Evolutionary conservation across 2,888 invertebrate genomes (phyloP), one percentile per base, ranked within the genome.

Genomic region (Eucera pruinosa): DNA sequence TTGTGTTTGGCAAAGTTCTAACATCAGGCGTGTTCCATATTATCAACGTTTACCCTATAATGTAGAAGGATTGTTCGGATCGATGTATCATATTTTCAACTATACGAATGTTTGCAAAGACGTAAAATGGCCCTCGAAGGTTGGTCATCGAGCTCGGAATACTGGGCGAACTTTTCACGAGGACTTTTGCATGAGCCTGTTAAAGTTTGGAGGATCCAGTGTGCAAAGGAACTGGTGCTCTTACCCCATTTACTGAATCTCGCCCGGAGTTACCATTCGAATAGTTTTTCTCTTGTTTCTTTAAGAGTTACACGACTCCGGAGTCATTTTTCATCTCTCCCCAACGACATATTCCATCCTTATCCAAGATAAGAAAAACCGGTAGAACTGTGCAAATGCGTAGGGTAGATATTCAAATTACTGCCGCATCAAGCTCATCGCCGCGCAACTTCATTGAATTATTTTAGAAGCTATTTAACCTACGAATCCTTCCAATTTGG

Each of bases 171-270:
- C 64, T 80, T 83, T 62, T 36, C 52, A 61, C 62, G 20, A 45
- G 50, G 55, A 81, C 62, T 73, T 77, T 75, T 72, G 54, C 74
- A 78, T 68, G 69, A 62, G 64, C 57, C 55, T 54, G 45, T 18
- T 30, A 43, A 84, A 83, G 67, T 83, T 83, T 67, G 65, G 58
- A 71, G 64, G 47, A 77, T 33, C 65, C 25, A 48, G 52, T 20
- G 64, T 66, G 66, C 61, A 72, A 77, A 55, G 65, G 65, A 68
- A 54, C 57, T 57, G n/a, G n/a, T n/a, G 60, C 47, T 67, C 62
- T 67, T 66, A n/a, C 13, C 23, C 47, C 33, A 48, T 57, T 69
- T 73, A 45, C 60, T 33, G 52, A 79, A 70, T 47, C 83, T 70
- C 33, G 15, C 25, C 13, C 64, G 18, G 41, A 57, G 33, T 25